A percentile compares a stretch with the other conserved stretches of the same genome.
Evolutionary conservation across 2,113 vertebrate species (phyloP).

Genomic region (Lasiurus cinereus): DNA sequence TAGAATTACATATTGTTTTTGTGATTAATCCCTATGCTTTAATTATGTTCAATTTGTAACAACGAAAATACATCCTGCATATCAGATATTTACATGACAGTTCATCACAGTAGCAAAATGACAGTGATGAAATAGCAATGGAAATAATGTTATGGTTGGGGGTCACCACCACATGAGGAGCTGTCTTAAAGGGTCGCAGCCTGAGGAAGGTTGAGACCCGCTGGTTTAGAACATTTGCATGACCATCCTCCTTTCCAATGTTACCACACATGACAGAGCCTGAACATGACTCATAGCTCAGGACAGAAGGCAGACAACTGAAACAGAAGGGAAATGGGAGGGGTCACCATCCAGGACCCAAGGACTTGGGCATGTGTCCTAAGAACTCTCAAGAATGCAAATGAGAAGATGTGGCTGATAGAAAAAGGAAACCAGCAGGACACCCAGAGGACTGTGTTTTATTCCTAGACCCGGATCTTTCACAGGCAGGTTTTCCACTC

Average conservation of each 20-base stretch:
- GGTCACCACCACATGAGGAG: too few relatives aligned
- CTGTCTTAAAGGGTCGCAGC: too few relatives aligned
- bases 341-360: not conserved
- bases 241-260: not conserved
- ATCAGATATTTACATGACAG: not conserved
- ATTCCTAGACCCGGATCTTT: not conserved
- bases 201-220: too few relatives aligned
- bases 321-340: not conserved
- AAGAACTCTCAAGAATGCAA: not conserved
- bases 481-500: not conserved
- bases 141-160: too few relatives aligned
- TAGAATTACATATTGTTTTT: too few relatives aligned
- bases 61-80: too few relatives aligned
- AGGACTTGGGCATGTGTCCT: not conserved
- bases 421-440: not conserved
- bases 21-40: too few relatives aligned
- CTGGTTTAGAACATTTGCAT: not conserved
- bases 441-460: not conserved
- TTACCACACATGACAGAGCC: not conserved
- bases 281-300: not conserved
- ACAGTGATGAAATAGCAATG: too few relatives aligned
- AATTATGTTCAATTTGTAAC: too few relatives aligned
- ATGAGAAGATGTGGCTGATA: not conserved
- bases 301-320: not conserved
- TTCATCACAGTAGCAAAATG: too few relatives aligned